Conservation (phyloP, 2,888 invertebrate species). For the Nycteola revayana region DNA sequence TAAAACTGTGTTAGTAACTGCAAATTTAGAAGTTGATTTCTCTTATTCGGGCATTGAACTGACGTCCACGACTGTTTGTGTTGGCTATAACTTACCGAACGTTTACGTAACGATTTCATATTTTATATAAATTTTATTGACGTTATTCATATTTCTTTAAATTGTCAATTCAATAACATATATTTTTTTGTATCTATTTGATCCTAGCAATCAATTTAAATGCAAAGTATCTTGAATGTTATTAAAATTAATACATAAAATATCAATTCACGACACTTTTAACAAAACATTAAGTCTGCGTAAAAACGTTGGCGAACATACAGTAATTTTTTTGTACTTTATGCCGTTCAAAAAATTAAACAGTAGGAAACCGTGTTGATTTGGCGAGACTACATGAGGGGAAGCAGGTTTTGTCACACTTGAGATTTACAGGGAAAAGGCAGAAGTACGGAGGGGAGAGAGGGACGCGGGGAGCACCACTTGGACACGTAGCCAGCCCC, state of each 20-base stretch:
- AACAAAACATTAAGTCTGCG: no score
- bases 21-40: conserved; percentile 47
- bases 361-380: conserved; percentile 46
- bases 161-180: no score
- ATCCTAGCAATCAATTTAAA: no score
- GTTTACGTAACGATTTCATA: conserved; percentile 19
- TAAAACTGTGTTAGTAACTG: conserved; percentile 41
- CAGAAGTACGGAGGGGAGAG: conserved; percentile 35
- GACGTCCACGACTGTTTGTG: conserved; percentile 33
- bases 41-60: conserved; percentile 41
- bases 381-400: conserved; percentile 48
- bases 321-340: conserved; percentile 7
- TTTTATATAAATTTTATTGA: no score
- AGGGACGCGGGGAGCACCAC: conserved; percentile 47
- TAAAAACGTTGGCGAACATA: no score
- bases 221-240: no score
- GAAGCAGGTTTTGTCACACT: conserved; percentile 63
- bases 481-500: conserved; percentile 69
- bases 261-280: no score
- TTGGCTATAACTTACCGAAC: conserved; percentile 30
- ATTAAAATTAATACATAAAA: no score
- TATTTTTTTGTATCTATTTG: no score
- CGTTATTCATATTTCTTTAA: no score
- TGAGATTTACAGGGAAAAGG: conserved; percentile 62
- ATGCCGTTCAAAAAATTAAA: conserved; percentile 41